These are phyloP conservation scores for Mustelus asterias DNA, from an alignment of 2,113 vertebrate species.

Conservation along the genomic window DNA sequence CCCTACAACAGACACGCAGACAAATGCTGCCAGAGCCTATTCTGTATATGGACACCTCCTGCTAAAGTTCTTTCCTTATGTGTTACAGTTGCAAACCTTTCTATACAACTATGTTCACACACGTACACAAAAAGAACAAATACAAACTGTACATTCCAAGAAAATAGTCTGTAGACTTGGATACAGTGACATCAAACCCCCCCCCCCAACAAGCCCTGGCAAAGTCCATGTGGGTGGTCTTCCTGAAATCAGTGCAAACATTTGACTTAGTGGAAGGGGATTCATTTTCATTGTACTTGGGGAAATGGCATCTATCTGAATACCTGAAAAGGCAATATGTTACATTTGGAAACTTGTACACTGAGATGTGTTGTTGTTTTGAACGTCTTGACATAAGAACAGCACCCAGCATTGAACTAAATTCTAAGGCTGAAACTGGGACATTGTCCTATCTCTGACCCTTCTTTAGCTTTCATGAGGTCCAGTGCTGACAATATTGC, in stretches of 20 bases:
- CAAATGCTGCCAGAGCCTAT: background rate
- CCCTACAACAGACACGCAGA: background rate
- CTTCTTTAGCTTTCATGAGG: background rate
- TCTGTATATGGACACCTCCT: background rate
- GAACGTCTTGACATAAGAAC: background rate
- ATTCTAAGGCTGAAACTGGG: background rate
- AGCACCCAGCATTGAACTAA: background rate
- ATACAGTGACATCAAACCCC: no score
- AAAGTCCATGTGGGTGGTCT: background rate
- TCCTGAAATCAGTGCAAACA: background rate
- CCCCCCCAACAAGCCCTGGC: background rate
- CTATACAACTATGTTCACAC: background rate
- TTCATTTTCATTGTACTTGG: background rate
- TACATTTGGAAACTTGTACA: background rate
- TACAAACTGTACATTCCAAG: background rate
- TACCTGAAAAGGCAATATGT: background rate
- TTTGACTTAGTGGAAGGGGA: background rate
- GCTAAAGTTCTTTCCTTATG: background rate
- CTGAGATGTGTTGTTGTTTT: background rate
- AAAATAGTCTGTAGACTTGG: background rate
- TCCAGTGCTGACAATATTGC: no score
- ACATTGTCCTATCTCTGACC: background rate
- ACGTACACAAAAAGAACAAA: background rate
- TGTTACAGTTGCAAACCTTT: background rate
- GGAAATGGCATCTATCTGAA: background rate